Evolutionary conservation across 2,797 vertebrate species (phyloP), one percentile per base, ranked within the genome.

Genomic region (Helostoma temminkii): DNA sequence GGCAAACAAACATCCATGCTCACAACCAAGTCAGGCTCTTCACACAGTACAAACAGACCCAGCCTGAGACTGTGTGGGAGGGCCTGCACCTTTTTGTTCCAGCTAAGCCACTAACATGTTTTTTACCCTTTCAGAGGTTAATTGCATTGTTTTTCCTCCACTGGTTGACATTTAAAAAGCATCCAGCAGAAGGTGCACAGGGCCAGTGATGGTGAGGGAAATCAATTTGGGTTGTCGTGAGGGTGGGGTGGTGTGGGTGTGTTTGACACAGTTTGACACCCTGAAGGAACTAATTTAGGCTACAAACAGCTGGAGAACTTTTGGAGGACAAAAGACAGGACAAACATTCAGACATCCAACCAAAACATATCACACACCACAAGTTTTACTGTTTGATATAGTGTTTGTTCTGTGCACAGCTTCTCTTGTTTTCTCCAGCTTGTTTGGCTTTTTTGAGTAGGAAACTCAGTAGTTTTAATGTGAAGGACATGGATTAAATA

Each of bases 151-250:
- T 74, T 81, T 83, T 28, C 10, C n/a, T 53, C 37, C 19, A 4
- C 56, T 2, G 24, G 45, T 61, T 66, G 84, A 72, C 78, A 83
- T 85, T 88, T 81, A 76, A 82, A 80, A 82, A 66, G 30, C 66
- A 54, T 65, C 37, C n/a, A 22, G 58, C 62, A 58, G 43, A 50
- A 74, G 64, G 60, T 77, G 56, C 54, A 49, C 0, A 16, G 55
- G 56, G 56, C 32, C 26, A 56, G 54, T 50, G 48, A n/a, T 69
- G 59, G 54, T 15, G 3, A 42, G 47, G 59, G 47, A 76, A 79
- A 80, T 81, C 60, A 68, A 58, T 81, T 75, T 58, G 37, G 30
- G 36, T 76, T 59, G 50, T 28, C 54, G 37, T 24, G 43, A 54
- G 53, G 54, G 9, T 36, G 28, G n/a, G 43, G 39, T 32, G 32